Conservation (phyloP, 1,140 invertebrate species). For the Tetragonula clypearis region DNA sequence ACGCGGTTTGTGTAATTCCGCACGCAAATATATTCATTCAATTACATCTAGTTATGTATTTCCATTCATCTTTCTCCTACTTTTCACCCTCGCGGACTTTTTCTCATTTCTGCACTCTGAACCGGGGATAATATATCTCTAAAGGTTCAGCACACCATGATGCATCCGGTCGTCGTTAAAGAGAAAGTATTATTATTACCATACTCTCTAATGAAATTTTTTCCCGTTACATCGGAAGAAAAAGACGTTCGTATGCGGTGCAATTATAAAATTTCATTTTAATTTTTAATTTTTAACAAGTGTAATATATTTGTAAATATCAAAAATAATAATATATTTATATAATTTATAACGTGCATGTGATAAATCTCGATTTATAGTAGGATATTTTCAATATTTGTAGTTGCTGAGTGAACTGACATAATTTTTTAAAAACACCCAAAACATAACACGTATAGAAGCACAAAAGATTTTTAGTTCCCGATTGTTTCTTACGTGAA, state of each 20-base stretch:
- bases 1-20: constrained; percentile 20
- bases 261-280: neutral
- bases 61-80: constrained; percentile 17
- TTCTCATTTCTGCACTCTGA: neutral
- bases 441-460: no score
- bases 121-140: neutral
- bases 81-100: neutral
- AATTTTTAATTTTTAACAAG: no score
- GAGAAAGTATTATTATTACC: neutral
- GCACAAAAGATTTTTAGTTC: no score
- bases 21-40: constrained; percentile 43
- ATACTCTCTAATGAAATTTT: neutral
- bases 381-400: neutral
- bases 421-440: neutral
- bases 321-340: no score
- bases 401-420: neutral
- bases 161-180: neutral
- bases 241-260: neutral
- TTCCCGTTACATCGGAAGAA: neutral
- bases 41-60: constrained; percentile 26
- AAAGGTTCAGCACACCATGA: neutral
- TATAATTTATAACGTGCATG: no score
- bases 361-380: neutral
- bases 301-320: no score
- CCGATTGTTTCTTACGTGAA: no score